These are phyloP conservation scores for rat (Rattus norvegicus) DNA, from an alignment of 2,113 vertebrate species.

Conservation along the genomic window GRCr8 NC_086032.1:53873501-53874000, in stretches of 20 bases:
- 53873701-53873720: constrained; percentile 5
- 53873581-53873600: not conserved
- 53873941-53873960: constrained; percentile 45
- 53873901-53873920: constrained; percentile 47
- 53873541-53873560: not conserved
- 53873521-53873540: too few species aligned
- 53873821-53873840: constrained; percentile 5
- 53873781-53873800: not conserved
- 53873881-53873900: constrained; percentile 62
- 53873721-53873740: not conserved
- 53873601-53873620: not conserved
- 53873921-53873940: constrained; percentile 69
- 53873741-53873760: not conserved
- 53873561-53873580: not conserved
- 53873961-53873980: constrained; percentile 57
- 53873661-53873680: not conserved
- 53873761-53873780: not conserved
- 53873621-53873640: not conserved
- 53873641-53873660: not conserved
- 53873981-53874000: constrained; percentile 77
- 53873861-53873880: constrained; percentile 43
- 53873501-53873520: not conserved
- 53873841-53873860: constrained; percentile 29
- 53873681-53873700: not conserved
- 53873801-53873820: constrained; percentile 8